phyloP scores from a whole-genome alignment of 2,888 invertebrate species.

The Mythimna ferrago region DNA sequence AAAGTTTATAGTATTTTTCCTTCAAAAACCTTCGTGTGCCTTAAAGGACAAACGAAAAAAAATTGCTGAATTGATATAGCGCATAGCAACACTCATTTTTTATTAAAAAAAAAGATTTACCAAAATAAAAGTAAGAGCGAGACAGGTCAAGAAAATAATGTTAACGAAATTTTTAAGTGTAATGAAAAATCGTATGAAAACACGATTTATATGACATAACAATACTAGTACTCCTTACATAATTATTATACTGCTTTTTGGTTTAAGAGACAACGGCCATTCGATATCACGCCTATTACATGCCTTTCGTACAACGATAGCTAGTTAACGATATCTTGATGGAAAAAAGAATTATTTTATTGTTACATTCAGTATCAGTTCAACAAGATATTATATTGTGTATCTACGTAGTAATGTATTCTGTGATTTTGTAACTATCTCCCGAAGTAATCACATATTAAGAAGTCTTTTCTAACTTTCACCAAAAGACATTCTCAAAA shows the following conservation, averaged over 20 bases:
- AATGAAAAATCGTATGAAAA: background rate
- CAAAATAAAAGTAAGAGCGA: no score
- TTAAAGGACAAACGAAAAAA: no score
- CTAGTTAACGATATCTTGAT: background rate
- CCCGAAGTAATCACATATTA: background rate
- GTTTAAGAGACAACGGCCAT: background rate
- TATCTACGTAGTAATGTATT: background rate
- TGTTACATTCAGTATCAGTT: no score
- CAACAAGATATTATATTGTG: background rate
- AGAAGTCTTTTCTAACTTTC: background rate
- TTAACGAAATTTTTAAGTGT: no score
- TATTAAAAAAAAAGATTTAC: no score
- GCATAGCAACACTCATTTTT: no score
- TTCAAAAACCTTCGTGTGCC: no score
- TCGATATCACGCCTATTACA: background rate
- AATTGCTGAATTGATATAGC: no score
- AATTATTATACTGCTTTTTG: no score
- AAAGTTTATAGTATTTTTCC: no score
- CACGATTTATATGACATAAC: background rate
- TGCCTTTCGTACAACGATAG: background rate
- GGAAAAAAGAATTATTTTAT: background rate
- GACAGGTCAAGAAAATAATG: no score
- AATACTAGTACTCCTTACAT: no score
- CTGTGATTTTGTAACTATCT: slow-evolving; percentile 1
- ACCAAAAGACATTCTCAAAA: background rate